Evolutionary conservation across 2,888 invertebrate genomes (phyloP), one percentile per base, ranked within the genome.

Genomic region (Tachystola acroxantha): DNA sequence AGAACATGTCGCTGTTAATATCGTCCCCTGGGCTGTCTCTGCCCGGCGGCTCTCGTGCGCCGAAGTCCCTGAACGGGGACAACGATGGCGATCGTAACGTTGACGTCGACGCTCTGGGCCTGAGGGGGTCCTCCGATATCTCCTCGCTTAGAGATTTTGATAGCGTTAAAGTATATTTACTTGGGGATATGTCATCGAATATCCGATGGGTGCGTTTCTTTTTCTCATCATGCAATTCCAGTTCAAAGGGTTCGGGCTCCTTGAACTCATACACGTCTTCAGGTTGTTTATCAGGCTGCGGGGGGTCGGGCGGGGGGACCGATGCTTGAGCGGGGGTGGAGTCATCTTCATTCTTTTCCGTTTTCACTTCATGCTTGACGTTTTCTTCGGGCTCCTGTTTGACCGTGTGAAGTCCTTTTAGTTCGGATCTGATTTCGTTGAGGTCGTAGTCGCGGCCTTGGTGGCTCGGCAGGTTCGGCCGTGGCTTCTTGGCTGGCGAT

Each of bases 221-320:
- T 53, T 87, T 88, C 48, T 88, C 82, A 53, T 88, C 80, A 37
- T 93, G 89, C 6, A 92, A 89, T 73, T 95, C 95, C 50, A 95
- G 91, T 66, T 95, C 95, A 62, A 95, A 95, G 0, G 95, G 95
- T 69, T 96, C 95, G 0, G 95, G 94, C 70, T 96, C 95, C 69
- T 95, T 95, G 63, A 96, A 96, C 71, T 96, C 95, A 61, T 96
- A 96, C 42, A 95, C 91, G 64, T 96, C 95, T 53, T 88, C 88
- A 0, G 85, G 56, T 56, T 84, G 80, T 49, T 86, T 87, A 6
- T 81, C 80, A 3, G 66, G 56, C 22, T 67, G 69, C 10, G 61
- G 45, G 2, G 63, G 59, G 43, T 75, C 77, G 3, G 64, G 29
- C 0, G 64, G 48, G 1, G 66, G 48, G 1, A 51, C 53, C 2